Conservation (phyloP, 2,888 invertebrate species). For the Sinopyrophorus schimmeli region DNA sequence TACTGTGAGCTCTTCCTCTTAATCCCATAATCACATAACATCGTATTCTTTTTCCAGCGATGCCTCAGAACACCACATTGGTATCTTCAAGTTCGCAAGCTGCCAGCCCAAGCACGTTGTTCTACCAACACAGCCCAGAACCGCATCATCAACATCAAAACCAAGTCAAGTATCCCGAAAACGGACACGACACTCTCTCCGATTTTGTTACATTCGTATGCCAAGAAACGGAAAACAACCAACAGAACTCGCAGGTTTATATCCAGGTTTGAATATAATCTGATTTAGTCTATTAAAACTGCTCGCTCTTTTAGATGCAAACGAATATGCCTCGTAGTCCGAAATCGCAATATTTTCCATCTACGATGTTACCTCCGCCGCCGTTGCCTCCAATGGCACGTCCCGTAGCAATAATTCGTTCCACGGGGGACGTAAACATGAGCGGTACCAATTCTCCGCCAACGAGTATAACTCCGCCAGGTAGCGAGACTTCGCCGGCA, state of each 20-base stretch:
- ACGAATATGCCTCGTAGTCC: constrained; percentile 67
- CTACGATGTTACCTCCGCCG: constrained; percentile 92
- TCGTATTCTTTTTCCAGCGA: constrained; percentile 45
- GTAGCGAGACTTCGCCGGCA: constrained; percentile 52
- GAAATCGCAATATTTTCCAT: constrained; percentile 84
- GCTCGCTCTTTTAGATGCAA: constrained; percentile 57
- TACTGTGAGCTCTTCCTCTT: constrained; percentile 69
- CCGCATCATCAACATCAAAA: constrained; percentile 60
- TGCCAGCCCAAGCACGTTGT: constrained; percentile 59
- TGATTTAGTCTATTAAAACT: too few species aligned
- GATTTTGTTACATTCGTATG: constrained; percentile 98
- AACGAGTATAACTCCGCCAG: constrained; percentile 63
- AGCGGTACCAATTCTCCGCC: constrained; percentile 67
- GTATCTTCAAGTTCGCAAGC: constrained; percentile 60
- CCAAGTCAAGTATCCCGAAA: constrained; percentile 75
- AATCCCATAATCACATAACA: not conserved
- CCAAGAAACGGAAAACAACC: constrained; percentile 84
- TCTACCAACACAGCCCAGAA: constrained; percentile 60
- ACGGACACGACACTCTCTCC: constrained; percentile 87
- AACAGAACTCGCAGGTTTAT: constrained; percentile 74
- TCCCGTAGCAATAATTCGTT: constrained; percentile 93
- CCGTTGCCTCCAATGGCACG: constrained; percentile 95
- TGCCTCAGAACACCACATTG: constrained; percentile 58
- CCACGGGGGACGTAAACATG: constrained; percentile 69
- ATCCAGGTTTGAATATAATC: too few species aligned